Percentiles rank a stretch among this genome's conserved stretches.
phyloP scores from a whole-genome alignment of 2,797 vertebrate species.

The Arctocebus calabarensis region DNA sequence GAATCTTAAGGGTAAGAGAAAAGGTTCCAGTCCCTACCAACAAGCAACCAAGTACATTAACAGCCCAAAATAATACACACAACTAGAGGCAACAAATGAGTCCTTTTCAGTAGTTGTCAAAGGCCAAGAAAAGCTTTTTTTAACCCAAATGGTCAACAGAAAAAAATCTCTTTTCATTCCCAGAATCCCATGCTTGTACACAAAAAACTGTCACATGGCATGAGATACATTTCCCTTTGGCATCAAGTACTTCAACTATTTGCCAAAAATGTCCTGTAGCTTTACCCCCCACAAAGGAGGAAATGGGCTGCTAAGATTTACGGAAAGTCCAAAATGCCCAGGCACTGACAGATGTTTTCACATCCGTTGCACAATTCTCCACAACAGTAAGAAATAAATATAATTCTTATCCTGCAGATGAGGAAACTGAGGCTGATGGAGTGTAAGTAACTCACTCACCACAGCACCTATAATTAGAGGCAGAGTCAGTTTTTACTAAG shows the following conservation, averaged over 20 bases:
- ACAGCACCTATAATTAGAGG: not conserved
- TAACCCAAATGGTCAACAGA: not conserved
- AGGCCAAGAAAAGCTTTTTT: constrained; percentile 30
- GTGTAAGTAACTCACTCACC: not conserved
- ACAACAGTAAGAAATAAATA: not conserved
- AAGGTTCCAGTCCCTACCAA: not conserved
- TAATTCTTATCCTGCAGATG: not conserved
- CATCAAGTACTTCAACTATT: constrained; percentile 20
- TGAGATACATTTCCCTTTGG: constrained; percentile 55
- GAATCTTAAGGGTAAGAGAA: not conserved
- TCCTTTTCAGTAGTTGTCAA: not conserved
- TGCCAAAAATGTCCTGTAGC: constrained; percentile 15
- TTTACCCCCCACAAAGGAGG: not conserved
- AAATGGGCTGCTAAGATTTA: not conserved
- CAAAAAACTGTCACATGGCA: not conserved
- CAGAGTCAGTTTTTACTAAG: not conserved
- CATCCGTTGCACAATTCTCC: not conserved
- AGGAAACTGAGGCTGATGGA: not conserved
- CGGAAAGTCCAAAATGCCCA: not conserved
- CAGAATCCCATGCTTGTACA: constrained; percentile 2
- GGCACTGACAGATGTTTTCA: not conserved
- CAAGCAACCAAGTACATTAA: constrained; percentile 46
- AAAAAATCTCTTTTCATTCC: not conserved
- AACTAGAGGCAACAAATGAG: constrained; percentile 28
- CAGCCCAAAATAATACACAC: constrained; percentile 15